Evolutionary conservation across 1,140 invertebrate species (phyloP).

Genomic region (Teleogryllus occipitalis): DNA sequence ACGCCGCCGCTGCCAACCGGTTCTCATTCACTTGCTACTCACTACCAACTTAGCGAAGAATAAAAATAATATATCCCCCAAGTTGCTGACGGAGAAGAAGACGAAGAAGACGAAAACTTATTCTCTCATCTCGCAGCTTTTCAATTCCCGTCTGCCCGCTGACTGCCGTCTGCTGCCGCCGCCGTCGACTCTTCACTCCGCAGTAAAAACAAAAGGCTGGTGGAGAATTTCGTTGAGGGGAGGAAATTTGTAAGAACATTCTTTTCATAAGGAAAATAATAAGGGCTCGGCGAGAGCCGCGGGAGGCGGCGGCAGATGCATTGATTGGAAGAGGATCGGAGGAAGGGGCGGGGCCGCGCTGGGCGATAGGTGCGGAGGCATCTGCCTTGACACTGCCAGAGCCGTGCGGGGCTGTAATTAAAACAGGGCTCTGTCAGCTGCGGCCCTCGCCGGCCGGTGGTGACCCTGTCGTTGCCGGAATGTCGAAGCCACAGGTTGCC

Average conservation of each 20-base stretch:
- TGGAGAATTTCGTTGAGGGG: neutral
- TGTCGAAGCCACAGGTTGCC: no score
- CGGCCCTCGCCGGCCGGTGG: no score
- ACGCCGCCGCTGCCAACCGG: no score
- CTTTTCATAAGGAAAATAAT: conserved; percentile 6
- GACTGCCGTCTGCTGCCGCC: no score
- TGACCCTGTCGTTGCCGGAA: no score
- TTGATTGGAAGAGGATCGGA: neutral
- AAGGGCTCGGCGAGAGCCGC: neutral
- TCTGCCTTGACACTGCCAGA: neutral
- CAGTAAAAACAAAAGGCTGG: neutral
- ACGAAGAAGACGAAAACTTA: conserved; percentile 1
- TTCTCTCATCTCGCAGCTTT: neutral
- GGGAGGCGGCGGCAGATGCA: neutral
- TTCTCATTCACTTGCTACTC: conserved; percentile 1
- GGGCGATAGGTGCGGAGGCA: neutral
- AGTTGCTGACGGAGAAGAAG: neutral
- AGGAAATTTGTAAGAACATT: conserved; percentile 5
- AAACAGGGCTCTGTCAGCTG: neutral
- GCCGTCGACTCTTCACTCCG: neutral
- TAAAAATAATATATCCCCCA: conserved; percentile 2
- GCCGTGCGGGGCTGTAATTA: neutral
- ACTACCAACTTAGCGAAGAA: neutral
- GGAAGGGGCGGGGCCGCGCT: neutral
- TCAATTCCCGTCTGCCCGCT: neutral